Conservation (phyloP, 2,888 invertebrate genomes). For the Camptogramma bilineatum region DNA sequence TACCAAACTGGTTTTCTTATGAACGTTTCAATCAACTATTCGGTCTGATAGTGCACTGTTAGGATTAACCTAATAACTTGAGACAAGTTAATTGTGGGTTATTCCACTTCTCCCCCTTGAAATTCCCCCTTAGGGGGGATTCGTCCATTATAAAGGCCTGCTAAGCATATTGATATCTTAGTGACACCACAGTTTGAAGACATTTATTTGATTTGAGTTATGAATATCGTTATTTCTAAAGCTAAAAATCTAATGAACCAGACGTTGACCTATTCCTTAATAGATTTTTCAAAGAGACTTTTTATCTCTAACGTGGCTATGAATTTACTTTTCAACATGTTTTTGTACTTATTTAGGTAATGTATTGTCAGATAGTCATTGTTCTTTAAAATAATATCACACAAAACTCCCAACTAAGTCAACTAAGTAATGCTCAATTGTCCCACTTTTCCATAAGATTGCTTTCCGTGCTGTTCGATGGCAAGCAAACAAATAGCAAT, state of each 20-base stretch:
- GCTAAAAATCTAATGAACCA: background rate
- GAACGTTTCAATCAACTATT: constrained; percentile 56
- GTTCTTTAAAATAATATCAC: background rate
- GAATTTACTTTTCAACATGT: too few species aligned
- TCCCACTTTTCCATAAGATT: background rate
- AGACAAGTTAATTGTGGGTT: constrained; percentile 13
- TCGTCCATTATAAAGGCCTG: background rate
- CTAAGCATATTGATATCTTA: background rate
- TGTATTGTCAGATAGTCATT: background rate
- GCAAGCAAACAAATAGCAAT: constrained; percentile 13
- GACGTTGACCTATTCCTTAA: background rate
- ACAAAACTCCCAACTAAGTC: background rate
- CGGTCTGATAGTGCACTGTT: constrained; percentile 45
- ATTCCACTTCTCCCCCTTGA: too few species aligned
- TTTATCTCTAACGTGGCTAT: too few species aligned
- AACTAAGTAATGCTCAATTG: background rate
- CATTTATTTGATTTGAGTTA: background rate
- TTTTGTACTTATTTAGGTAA: too few species aligned
- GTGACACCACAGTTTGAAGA: background rate
- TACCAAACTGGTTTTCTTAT: constrained; percentile 68
- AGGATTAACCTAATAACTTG: constrained; percentile 20
- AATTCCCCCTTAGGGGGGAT: too few species aligned
- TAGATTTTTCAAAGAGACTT: background rate
- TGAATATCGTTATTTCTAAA: background rate
- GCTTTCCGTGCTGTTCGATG: background rate